phyloP scores from a whole-genome alignment of 2,888 invertebrate species.

The Balanococcus diminutus region DNA sequence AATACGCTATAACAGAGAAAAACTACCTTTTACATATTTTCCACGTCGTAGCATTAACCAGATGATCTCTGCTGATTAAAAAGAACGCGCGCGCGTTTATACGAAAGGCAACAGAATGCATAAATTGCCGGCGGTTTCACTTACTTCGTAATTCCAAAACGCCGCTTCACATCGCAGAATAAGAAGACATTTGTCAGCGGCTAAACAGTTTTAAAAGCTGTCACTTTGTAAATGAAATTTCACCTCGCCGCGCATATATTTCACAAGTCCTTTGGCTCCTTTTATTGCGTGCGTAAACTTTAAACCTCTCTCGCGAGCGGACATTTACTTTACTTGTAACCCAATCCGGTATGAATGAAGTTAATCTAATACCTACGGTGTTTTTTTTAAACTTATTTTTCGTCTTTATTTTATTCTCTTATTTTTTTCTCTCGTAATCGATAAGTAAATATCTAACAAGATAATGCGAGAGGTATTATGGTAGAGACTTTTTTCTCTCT shows the following conservation, averaged over 20 bases:
- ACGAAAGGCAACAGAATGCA: constrained; percentile 16
- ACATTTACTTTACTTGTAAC: constrained; percentile 10
- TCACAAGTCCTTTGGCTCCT: constrained; percentile 28
- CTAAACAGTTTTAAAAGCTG: constrained; percentile 44
- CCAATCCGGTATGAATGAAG: not conserved
- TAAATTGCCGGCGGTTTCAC: constrained; percentile 42
- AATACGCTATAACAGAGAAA: not conserved
- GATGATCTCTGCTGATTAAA: constrained; percentile 41
- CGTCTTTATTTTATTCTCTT: not conserved
- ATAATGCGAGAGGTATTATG: not conserved
- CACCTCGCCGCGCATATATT: constrained; percentile 35
- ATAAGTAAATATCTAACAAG: not conserved
- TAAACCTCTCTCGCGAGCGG: not conserved
- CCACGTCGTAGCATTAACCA: constrained; percentile 18
- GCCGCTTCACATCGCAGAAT: constrained; percentile 35
- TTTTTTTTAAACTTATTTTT: not conserved
- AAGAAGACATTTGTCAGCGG: constrained; percentile 42
- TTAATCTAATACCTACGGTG: not conserved
- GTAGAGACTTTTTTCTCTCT: too few relatives aligned
- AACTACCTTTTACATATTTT: constrained; percentile 28
- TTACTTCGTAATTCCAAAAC: constrained; percentile 31
- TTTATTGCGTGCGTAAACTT: constrained; percentile 17
- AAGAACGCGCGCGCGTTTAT: constrained; percentile 1
- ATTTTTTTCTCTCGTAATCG: not conserved
- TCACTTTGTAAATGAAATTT: constrained; percentile 43